A percentile compares a stretch with the other conserved stretches of the same genome.
These are phyloP conservation scores for Platorchestia sp. DNA, from an alignment of 1,140 invertebrate genomes.

Conservation along the genomic window DNA sequence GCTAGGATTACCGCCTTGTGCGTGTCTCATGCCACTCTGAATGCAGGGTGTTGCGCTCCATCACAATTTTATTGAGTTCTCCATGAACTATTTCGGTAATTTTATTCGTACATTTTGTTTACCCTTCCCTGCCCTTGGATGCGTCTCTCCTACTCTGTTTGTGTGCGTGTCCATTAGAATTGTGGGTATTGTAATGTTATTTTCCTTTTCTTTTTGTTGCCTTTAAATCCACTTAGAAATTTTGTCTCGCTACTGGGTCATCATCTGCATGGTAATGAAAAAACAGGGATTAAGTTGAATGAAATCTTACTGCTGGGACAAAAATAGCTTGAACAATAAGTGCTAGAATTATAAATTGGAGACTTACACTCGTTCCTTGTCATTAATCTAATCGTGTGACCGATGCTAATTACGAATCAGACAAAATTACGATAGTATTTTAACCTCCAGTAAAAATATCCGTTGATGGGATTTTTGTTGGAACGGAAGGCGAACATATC, in stretches of 20 bases:
- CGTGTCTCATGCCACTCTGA: background rate
- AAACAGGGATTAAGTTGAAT: background rate
- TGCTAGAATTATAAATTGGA: background rate
- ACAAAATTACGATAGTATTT: background rate
- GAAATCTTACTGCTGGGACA: background rate
- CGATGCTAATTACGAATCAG: background rate
- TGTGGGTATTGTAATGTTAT: background rate
- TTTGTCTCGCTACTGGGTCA: no score
- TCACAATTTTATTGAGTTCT: background rate
- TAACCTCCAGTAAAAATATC: background rate
- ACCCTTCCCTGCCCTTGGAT: background rate
- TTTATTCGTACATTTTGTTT: background rate
- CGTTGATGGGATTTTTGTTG: background rate
- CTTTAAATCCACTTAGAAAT: background rate
- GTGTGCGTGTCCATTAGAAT: background rate
- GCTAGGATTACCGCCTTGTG: background rate
- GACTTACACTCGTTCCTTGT: background rate
- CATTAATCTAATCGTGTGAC: background rate
- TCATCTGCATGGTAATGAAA: background rate
- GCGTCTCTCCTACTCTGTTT: background rate
- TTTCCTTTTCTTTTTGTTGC: background rate
- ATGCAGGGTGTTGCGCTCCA: background rate
- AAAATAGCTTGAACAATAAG: background rate
- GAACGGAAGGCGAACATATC: background rate
- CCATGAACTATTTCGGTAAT: background rate